Evolutionary conservation across 2,797 vertebrate genomes (phyloP), one percentile per base, ranked within the genome.

Genomic region (Spheniscus humboldti): DNA sequence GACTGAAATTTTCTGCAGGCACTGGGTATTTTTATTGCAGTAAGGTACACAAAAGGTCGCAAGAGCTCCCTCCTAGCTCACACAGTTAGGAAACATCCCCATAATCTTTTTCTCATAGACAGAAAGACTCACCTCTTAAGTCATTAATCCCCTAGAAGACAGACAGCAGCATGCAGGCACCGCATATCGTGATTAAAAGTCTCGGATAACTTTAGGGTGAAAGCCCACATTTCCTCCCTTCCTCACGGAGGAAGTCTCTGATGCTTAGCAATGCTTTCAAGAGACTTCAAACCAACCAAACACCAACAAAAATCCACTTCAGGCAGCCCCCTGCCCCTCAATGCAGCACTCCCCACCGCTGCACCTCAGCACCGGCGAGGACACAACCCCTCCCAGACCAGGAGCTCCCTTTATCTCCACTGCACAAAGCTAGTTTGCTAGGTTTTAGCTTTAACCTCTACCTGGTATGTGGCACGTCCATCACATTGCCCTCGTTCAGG

Each of bases 401-500:
- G 68, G 12, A 60, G 18, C 6, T 71, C 68, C 67, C 39, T 83
- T 33, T 1, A 3, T 2, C 56, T 45, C n/a, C 41, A 8, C 3
- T 24, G 31, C 75, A 43, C 55, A n/a, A 43, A 89, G 9, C 23
- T 66, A 59, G 67, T 6, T 16, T 27, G 55, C 30, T 1, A 35
- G 39, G 37, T 55, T 63, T 48, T 41, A 77, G 43, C 47, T 86
- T 45, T 33, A 7, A 57, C 30, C 69, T 66, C 57, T 66, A 1
- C 13, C 62, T 37, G 35, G 22, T 8, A 3, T 0, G 0, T 7
- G 37, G 45, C 48, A 48, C 66, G 75, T 72, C 76, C 37, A 62
- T 62, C 77, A 47, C 4, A 0, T 2, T 28, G 18, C 43, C 47
- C 73, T 73, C 9, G 0, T 25, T 52, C 33, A 5, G 8, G 45